Evolutionary conservation across 2,113 vertebrate genomes (phyloP).

Genomic region (Copsychus sechellarum): DNA sequence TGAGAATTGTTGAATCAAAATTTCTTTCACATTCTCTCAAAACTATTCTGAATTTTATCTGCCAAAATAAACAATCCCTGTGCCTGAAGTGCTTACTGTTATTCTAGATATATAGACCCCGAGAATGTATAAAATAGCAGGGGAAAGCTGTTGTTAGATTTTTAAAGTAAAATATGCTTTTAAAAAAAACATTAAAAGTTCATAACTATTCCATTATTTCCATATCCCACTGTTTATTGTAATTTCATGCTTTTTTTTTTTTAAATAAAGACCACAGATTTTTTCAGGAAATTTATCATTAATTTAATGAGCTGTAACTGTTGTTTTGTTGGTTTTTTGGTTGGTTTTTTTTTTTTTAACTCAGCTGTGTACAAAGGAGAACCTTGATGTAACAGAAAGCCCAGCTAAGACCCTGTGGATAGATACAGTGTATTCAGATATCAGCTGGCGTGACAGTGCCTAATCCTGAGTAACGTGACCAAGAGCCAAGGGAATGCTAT

Average conservation of each 20-base stretch:
- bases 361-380: background rate
- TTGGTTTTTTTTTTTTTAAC: background rate
- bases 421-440: constrained; percentile 55
- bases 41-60: background rate
- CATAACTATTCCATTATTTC: background rate
- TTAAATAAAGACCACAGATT: background rate
- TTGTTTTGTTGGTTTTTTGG: background rate
- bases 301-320: background rate
- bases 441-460: constrained; percentile 72
- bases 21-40: background rate
- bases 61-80: background rate
- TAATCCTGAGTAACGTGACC: constrained; percentile 79
- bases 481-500: constrained; percentile 74
- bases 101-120: background rate
- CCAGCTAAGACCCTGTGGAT: constrained; percentile 3
- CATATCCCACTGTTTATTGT: background rate
- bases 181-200: background rate
- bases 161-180: background rate
- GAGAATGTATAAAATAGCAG: background rate
- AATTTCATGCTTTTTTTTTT: background rate
- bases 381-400: background rate
- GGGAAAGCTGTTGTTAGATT: background rate
- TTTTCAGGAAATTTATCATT: background rate
- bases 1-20: background rate
- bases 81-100: background rate